Percentiles rank a stretch among this genome's conserved stretches.
These are phyloP conservation scores for Rhynchotus rufescens DNA, from an alignment of 2,797 vertebrate species.

Conservation along the genomic window DNA sequence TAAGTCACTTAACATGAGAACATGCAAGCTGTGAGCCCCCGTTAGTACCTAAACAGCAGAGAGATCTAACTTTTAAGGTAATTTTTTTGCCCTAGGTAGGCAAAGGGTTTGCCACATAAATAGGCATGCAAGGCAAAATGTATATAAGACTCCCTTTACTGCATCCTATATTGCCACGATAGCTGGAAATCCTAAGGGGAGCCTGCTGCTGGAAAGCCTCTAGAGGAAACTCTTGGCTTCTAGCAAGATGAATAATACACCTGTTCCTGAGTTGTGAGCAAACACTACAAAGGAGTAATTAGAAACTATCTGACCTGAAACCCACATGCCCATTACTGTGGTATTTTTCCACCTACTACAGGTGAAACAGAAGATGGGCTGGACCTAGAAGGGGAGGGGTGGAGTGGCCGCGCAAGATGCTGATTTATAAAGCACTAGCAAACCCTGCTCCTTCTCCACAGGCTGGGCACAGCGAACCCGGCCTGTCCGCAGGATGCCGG, in stretches of 20 bases:
- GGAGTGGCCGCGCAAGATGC: constrained; percentile 68
- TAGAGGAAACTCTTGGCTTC: constrained; percentile 48
- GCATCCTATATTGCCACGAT: rapidly evolving
- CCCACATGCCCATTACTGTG: constrained; percentile 68
- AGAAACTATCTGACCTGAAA: constrained; percentile 76
- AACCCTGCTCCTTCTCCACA: constrained; percentile 30
- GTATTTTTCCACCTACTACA: constrained; percentile 77
- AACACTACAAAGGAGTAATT: constrained; percentile 73
- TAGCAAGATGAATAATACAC: constrained; percentile 59
- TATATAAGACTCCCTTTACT: background rate
- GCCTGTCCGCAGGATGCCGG: constrained; percentile 70
- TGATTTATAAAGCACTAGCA: constrained; percentile 72
- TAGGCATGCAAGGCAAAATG: background rate
- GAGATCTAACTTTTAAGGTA: background rate
- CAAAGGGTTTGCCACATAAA: background rate
- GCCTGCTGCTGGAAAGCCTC: background rate
- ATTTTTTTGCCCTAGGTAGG: background rate
- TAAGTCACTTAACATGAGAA: background rate
- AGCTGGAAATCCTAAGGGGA: background rate
- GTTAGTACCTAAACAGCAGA: background rate
- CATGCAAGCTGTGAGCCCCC: background rate
- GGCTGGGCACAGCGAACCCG: constrained; percentile 45
- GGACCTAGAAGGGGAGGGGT: constrained; percentile 68
- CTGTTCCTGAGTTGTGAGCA: constrained; percentile 50
- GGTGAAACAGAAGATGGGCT: constrained; percentile 72